These are phyloP conservation scores for Drosophila ochracea DNA, from an alignment of 2,888 invertebrate species.

Conservation along the genomic window DNA sequence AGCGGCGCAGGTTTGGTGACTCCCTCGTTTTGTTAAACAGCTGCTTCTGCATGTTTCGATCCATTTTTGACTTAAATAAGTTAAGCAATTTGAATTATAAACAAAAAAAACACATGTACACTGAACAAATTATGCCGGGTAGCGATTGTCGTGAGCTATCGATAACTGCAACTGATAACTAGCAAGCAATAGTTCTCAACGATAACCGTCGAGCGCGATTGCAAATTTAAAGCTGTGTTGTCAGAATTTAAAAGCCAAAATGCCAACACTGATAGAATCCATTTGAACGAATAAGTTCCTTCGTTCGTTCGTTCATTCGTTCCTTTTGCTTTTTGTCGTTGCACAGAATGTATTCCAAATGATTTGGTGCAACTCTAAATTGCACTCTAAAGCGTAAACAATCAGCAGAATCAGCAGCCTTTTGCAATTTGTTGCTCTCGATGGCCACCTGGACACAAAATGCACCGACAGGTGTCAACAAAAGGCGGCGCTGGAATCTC, in stretches of 20 bases:
- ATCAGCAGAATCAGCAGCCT: slow-evolving; percentile 30
- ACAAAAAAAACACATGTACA: slow-evolving; percentile 51
- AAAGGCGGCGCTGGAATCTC: slow-evolving; percentile 84
- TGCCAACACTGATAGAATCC: slow-evolving; percentile 3
- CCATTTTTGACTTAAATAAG: slow-evolving; percentile 34
- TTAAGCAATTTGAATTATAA: slow-evolving; percentile 27
- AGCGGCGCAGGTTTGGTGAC: slow-evolving; percentile 70
- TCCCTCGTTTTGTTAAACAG: slow-evolving; percentile 70
- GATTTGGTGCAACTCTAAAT: slow-evolving; percentile 26
- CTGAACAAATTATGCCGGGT: slow-evolving; percentile 48
- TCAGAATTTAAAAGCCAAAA: neutral
- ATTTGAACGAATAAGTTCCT: neutral
- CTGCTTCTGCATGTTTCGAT: slow-evolving; percentile 73
- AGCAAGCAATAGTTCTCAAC: neutral
- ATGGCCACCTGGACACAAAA: slow-evolving; percentile 85
- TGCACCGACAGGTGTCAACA: slow-evolving; percentile 79
- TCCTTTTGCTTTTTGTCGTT: slow-evolving; percentile 12
- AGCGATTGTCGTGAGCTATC: slow-evolving; percentile 9
- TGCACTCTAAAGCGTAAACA: slow-evolving; percentile 54
- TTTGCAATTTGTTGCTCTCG: neutral
- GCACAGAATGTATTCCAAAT: neutral
- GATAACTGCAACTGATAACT: neutral
- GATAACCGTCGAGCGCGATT: neutral
- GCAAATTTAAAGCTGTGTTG: neutral
- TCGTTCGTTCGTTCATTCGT: neutral